Evolutionary conservation across 2,888 invertebrate species (phyloP).

Genomic region (Aporophyla nigra): DNA sequence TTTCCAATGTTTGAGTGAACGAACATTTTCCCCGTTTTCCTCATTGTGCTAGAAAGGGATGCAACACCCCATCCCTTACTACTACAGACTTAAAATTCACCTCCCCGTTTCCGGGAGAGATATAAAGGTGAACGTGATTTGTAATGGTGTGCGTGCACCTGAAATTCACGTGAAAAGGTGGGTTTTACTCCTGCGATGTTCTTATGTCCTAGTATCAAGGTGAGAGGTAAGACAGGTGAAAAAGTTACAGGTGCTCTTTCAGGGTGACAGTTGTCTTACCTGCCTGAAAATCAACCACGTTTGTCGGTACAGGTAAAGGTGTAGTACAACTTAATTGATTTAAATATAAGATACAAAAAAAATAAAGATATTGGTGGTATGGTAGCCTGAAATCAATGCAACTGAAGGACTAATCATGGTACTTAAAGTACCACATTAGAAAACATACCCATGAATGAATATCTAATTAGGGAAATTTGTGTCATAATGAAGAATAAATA

Average conservation of each 20-base stretch:
- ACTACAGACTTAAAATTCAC: constrained; percentile 21
- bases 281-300: constrained; percentile 17
- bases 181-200: constrained; percentile 71
- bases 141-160: constrained; percentile 74
- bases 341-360: background rate
- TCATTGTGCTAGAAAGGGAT: constrained; percentile 41
- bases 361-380: background rate
- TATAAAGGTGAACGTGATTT: constrained; percentile 58
- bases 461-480: constrained; percentile 3
- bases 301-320: background rate
- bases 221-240: constrained; percentile 88
- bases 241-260: constrained; percentile 79
- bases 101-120: constrained; percentile 23
- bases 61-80: constrained; percentile 22
- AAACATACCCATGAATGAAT: background rate
- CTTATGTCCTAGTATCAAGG: constrained; percentile 85
- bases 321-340: background rate
- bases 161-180: constrained; percentile 80
- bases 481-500: background rate
- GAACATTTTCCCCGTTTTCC: constrained; percentile 6
- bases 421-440: background rate
- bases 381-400: background rate
- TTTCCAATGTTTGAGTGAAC: constrained; percentile 30
- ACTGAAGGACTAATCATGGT: background rate
- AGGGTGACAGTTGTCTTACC: constrained; percentile 62